Evolutionary conservation across 1,140 invertebrate genomes (phyloP).

Genomic region (Scylla paramamosain): DNA sequence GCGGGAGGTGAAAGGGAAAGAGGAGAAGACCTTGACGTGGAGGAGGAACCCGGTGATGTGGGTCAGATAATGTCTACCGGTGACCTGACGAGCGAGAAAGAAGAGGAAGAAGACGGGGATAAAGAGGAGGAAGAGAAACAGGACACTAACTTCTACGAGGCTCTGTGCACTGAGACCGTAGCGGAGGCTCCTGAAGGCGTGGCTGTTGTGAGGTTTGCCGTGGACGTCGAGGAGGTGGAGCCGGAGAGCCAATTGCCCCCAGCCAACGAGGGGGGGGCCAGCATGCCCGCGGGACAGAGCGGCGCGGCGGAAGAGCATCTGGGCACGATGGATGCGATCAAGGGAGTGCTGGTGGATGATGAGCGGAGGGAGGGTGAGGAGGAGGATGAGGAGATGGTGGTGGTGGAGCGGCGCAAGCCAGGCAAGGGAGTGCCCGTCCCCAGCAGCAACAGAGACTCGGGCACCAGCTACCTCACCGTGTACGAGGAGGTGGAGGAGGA

Average conservation of each 20-base stretch:
- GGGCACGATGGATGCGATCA: not conserved
- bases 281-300: not conserved
- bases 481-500: conserved; percentile 29
- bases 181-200: not conserved
- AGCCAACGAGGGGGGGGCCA: not conserved
- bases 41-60: not conserved
- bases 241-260: not conserved
- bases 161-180: too few relatives aligned
- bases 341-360: not conserved
- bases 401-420: not conserved
- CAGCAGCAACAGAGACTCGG: conserved; percentile 61
- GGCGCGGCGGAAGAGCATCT: not conserved
- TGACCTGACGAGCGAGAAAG: not conserved
- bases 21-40: not conserved
- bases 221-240: not conserved
- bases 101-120: not conserved
- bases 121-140: not conserved
- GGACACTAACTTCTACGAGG: not conserved
- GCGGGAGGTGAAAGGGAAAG: not conserved
- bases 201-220: not conserved
- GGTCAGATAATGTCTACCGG: not conserved
- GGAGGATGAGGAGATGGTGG: not conserved
- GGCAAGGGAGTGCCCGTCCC: not conserved
- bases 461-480: conserved; percentile 64
- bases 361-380: not conserved